These are phyloP conservation scores for Fistularia tabacaria DNA, from an alignment of 2,797 vertebrate genomes.

Conservation along the genomic window DNA sequence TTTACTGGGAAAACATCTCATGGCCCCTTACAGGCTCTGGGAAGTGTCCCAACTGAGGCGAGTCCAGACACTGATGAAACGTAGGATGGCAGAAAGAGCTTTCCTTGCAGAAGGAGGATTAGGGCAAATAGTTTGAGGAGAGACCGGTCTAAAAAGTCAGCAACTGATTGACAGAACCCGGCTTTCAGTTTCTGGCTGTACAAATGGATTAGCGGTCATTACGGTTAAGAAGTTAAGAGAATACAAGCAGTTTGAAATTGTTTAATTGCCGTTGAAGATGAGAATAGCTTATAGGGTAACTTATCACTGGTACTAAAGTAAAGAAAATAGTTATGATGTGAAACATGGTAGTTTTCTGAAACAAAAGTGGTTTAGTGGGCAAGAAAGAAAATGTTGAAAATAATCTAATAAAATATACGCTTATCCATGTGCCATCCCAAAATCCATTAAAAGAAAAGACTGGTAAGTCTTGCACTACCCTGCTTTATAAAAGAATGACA, in stretches of 20 bases:
- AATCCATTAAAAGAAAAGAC: no score
- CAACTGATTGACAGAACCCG: constrained; percentile 41
- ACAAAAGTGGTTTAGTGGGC: no score
- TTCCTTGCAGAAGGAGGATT: constrained; percentile 19
- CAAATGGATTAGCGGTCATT: constrained; percentile 59
- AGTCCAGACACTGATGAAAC: constrained; percentile 29
- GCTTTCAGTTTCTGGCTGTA: constrained; percentile 42
- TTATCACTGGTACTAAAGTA: no score
- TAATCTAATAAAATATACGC: no score
- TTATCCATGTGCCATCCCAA: no score
- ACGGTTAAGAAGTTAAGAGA: constrained; percentile 48
- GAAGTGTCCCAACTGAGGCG: constrained; percentile 24
- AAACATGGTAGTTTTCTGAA: no score
- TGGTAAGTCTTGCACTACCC: no score
- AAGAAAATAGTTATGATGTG: no score
- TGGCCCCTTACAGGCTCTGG: constrained; percentile 23
- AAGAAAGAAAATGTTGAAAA: no score
- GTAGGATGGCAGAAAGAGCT: constrained; percentile 27
- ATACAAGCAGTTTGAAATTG: constrained; percentile 39
- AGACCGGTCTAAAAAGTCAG: constrained; percentile 54
- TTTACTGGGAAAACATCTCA: constrained; percentile 58
- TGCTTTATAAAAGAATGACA: no score
- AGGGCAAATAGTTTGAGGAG: constrained; percentile 14
- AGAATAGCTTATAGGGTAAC: not conserved
- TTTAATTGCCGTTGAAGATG: constrained; percentile 46